These are phyloP conservation scores for Epinotia brunnichana DNA, from an alignment of 2,888 invertebrate genomes.

Conservation along the genomic window DNA sequence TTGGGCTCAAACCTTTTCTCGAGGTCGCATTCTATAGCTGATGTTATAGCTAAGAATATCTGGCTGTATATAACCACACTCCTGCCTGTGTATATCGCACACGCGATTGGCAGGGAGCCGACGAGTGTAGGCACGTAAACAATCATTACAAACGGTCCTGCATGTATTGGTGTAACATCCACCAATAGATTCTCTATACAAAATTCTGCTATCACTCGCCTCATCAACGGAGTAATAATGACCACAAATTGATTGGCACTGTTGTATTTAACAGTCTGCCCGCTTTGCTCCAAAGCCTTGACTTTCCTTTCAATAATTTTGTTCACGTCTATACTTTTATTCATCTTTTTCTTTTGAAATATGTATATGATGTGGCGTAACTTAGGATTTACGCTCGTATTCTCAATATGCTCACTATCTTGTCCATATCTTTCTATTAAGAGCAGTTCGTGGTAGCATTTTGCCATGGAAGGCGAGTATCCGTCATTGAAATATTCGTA, in stretches of 20 bases:
- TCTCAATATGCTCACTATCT: conserved; percentile 45
- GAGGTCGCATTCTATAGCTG: conserved; percentile 48
- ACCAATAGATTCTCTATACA: conserved; percentile 51
- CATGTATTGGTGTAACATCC: conserved; percentile 48
- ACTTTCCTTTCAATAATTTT: conserved; percentile 29
- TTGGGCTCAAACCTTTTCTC: conserved; percentile 52
- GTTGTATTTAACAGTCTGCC: conserved; percentile 45
- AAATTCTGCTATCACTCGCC: conserved; percentile 48
- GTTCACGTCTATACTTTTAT: conserved; percentile 35
- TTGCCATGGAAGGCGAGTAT: conserved; percentile 47
- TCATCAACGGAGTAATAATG: conserved; percentile 58
- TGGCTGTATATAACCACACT: conserved; percentile 49
- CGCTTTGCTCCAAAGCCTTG: conserved; percentile 42
- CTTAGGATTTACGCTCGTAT: conserved; percentile 50
- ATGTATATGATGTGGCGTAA: conserved; percentile 48
- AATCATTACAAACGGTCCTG: conserved; percentile 48
- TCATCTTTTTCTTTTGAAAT: conserved; percentile 36
- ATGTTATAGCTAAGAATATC: conserved; percentile 51
- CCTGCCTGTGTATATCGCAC: conserved; percentile 50
- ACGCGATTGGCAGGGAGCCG: conserved; percentile 57
- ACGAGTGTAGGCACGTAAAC: conserved; percentile 52
- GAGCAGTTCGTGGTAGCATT: conserved; percentile 51
- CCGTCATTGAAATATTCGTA: conserved; percentile 50
- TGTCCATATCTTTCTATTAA: conserved; percentile 48
- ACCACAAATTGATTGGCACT: conserved; percentile 46